phyloP scores from a whole-genome alignment of 2,113 vertebrate genomes.

The Passer domesticus region DNA sequence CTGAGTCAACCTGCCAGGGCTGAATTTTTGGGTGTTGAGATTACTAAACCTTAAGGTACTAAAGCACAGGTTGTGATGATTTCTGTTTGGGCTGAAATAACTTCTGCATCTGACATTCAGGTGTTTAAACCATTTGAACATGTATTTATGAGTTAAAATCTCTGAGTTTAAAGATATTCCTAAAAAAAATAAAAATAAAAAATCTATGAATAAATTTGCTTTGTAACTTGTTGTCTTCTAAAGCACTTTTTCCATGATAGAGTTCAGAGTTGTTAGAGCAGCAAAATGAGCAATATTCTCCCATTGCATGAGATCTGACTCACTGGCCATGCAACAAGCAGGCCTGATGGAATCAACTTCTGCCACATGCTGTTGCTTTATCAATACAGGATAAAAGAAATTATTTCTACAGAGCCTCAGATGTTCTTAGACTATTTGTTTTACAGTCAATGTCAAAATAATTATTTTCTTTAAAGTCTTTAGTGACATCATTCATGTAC shows the following conservation, averaged over 20 bases:
- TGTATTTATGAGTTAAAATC: neutral
- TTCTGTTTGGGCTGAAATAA: neutral
- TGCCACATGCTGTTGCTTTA: neutral
- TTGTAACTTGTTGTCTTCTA: neutral
- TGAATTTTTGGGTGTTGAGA: neutral
- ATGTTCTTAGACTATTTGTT: slow-evolving; percentile 10
- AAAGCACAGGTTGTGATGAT: neutral
- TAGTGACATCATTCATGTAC: slow-evolving; percentile 5
- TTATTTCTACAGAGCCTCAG: neutral
- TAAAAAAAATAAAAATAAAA: neutral
- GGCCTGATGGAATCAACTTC: neutral
- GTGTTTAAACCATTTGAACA: neutral
- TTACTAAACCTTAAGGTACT: neutral
- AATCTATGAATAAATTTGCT: neutral
- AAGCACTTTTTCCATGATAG: neutral
- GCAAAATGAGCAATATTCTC: neutral
- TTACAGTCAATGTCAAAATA: slow-evolving; percentile 31
- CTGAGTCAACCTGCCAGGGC: neutral
- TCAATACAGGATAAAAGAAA: neutral
- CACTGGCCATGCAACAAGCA: neutral
- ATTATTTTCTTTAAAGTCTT: slow-evolving; percentile 23
- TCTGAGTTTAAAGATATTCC: neutral
- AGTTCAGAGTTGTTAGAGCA: neutral
- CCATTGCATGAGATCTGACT: neutral
- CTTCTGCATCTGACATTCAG: neutral